Base-by-base conservation (phyloP, 2,797 vertebrate genomes). In the Cygnus olor region DNA sequence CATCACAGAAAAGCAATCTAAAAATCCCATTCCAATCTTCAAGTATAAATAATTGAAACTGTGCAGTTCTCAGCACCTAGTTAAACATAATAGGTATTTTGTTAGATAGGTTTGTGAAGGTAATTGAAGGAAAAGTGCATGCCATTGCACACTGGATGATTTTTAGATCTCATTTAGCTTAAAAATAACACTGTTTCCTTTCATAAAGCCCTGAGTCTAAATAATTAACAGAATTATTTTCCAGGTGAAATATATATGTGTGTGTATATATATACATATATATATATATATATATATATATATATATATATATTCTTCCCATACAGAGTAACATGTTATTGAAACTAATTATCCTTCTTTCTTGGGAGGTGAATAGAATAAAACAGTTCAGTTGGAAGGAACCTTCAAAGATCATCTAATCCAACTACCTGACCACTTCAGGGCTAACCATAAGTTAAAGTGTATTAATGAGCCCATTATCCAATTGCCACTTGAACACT, bases 41-140 rank as follows among this genome's bases (percentile, higher is more conserved):
- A 64, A 71, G 44, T 81, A 86, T 95, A 93, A 96, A 92, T 96
- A 94, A 94, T 86, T 94, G 80, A 83, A 95, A 71, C 53, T 82
- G 22, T 82, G 84, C 38, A 90, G 77, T 73, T 65, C 66, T 94
- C 36, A 77, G 51, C 40, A 96, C 49, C 84, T 92, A 96, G 95
- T 97, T 97, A 95, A 45, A 89, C 44, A 25, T 92, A 95, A 85
- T 82, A 88, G 42, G 4, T 2, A 17, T 94, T 95, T 91, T 92
- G 51, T 73, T 78, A 36, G 61, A 85, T 80, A 74, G 32, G 20
- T 93, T 64, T 88, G 51, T 85, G 51, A 93, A 93, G 12, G 74
- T 72, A 95, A 84, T 95, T 64, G 85, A 79, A 95, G 72, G 17
- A 42, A 95, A 95, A 93, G 85, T 83, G 49, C 56, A 49, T 80